Percentiles rank a stretch among this genome's conserved stretches.
Evolutionary conservation across 2,888 invertebrate species (phyloP).

Genomic region (Acanthococcus lagerstroemiae): DNA sequence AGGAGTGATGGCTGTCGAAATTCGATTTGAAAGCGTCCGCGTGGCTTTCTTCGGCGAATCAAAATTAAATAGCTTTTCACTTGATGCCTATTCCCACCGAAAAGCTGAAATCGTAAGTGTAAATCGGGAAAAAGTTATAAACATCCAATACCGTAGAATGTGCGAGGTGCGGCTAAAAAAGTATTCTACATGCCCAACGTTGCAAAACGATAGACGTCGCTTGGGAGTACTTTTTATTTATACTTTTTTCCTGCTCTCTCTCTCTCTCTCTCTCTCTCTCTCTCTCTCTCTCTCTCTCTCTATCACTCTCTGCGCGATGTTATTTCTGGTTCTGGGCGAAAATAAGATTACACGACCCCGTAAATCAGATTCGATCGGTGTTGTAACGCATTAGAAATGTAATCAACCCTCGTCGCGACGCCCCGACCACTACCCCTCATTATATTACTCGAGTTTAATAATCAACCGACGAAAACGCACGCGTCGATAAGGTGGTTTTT

Average conservation of each 20-base stretch:
- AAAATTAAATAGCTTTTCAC: too few species aligned
- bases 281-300: background rate
- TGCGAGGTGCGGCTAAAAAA: too few species aligned
- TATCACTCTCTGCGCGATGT: background rate
- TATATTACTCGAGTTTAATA: background rate
- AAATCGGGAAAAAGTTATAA: too few species aligned
- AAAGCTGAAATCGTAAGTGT: too few species aligned
- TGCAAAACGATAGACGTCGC: slow-evolving; percentile 23
- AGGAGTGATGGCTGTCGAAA: too few species aligned
- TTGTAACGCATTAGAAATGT: slow-evolving; percentile 21
- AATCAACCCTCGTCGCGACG: slow-evolving; percentile 18
- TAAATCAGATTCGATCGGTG: slow-evolving; percentile 23
- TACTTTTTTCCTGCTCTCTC: background rate
- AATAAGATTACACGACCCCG: slow-evolving; percentile 19
- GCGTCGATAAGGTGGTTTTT: too few species aligned
- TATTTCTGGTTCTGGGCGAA: slow-evolving; percentile 6
- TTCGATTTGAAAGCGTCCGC: too few species aligned
- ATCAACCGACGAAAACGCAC: background rate
- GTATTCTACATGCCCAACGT: slow-evolving; percentile 17
- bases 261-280: background rate
- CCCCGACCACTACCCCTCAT: too few species aligned
- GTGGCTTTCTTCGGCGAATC: too few species aligned
- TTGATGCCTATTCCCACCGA: too few species aligned
- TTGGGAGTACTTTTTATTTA: slow-evolving; percentile 22
- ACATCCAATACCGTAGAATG: too few species aligned